phyloP scores from a whole-genome alignment of 2,888 invertebrate genomes.

The Andrena bucephala region DNA sequence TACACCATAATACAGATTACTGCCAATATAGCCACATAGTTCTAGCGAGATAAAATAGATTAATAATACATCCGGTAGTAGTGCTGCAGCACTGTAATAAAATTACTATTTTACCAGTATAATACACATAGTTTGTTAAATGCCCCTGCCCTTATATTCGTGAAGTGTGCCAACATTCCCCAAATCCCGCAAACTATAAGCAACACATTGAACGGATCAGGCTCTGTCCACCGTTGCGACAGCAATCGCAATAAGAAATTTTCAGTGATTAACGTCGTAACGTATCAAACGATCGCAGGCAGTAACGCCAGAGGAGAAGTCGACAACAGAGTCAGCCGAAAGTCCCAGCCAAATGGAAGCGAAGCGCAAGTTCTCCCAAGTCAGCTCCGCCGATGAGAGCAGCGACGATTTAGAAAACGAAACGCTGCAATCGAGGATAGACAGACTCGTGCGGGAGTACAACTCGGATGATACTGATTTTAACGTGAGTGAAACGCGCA shows the following conservation, averaged over 20 bases:
- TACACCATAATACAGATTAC: too few relatives aligned
- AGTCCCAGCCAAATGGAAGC: constrained; percentile 56
- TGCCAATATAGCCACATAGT: too few relatives aligned
- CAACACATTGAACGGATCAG: too few relatives aligned
- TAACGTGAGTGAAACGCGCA: constrained; percentile 61
- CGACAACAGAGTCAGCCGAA: constrained; percentile 68
- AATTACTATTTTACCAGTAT: too few relatives aligned
- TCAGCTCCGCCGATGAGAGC: constrained; percentile 54
- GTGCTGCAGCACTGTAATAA: too few relatives aligned
- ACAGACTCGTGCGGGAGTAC: constrained; percentile 65
- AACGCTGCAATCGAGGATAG: constrained; percentile 66
- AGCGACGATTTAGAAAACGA: constrained; percentile 72
- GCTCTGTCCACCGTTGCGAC: too few relatives aligned
- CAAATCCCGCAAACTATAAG: too few relatives aligned
- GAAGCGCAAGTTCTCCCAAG: constrained; percentile 74
- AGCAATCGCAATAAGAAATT: neutral
- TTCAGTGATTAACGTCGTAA: neutral
- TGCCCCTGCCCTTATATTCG: too few relatives aligned
- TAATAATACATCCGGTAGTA: too few relatives aligned
- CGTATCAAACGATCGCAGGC: constrained; percentile 38
- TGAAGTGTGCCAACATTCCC: too few relatives aligned
- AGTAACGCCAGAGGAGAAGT: constrained; percentile 69
- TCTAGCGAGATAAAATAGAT: too few relatives aligned
- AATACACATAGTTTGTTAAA: too few relatives aligned
- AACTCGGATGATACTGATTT: constrained; percentile 75